These are phyloP conservation scores for Abrostola triplasia DNA, from an alignment of 2,888 invertebrate species.

Conservation along the genomic window DNA sequence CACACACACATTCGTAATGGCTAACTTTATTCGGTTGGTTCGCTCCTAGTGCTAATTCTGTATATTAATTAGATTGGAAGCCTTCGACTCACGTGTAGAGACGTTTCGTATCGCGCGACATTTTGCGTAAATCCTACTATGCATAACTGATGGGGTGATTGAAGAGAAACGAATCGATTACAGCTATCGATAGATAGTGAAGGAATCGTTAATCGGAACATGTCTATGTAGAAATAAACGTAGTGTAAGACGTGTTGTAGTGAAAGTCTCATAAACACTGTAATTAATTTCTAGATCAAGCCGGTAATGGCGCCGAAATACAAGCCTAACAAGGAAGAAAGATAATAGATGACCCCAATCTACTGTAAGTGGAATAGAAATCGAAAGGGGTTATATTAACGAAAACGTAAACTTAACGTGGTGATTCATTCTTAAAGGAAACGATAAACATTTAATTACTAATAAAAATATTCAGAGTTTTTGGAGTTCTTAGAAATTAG, in stretches of 20 bases:
- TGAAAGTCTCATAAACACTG: constrained; percentile 39
- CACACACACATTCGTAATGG: constrained; percentile 52
- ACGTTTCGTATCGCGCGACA: constrained; percentile 17
- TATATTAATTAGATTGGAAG: constrained; percentile 48
- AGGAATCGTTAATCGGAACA: constrained; percentile 22
- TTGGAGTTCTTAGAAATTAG: too few species aligned
- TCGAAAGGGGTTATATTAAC: constrained; percentile 8
- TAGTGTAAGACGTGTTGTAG: constrained; percentile 23
- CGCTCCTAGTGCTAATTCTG: constrained; percentile 46
- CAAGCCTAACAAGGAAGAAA: constrained; percentile 11
- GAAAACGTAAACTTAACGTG: too few species aligned
- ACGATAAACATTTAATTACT: too few species aligned
- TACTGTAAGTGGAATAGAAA: constrained; percentile 1
- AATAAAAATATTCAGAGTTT: too few species aligned
- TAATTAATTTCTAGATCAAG: constrained; percentile 27
- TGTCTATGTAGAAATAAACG: constrained; percentile 16
- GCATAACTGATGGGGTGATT: constrained; percentile 2
- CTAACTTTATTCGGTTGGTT: constrained; percentile 43
- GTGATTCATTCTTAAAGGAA: too few species aligned
- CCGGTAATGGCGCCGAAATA: constrained; percentile 19
- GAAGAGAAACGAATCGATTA: constrained; percentile 30
- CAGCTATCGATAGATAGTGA: constrained; percentile 10
- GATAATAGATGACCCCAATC: constrained; percentile 17
- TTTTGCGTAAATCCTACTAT: constrained; percentile 13
- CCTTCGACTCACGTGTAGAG: constrained; percentile 34